Base-by-base conservation (phyloP, 92 coral and sea anemone genomes). In the Zoanthus sociatus region DNA sequence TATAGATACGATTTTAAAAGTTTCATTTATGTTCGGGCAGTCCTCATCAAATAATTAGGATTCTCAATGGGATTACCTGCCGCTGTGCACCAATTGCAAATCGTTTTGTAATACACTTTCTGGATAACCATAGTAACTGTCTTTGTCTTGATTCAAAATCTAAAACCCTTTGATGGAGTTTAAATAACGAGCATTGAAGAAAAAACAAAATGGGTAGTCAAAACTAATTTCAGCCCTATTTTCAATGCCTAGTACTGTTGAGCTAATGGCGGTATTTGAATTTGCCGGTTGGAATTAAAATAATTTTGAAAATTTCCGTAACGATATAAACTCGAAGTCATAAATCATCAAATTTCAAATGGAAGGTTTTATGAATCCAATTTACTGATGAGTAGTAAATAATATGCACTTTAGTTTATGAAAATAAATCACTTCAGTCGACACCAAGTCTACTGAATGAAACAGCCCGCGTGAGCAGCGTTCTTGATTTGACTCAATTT, bases 121-220 rank as follows among this genome's bases (percentile, higher is more conserved):
- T 46, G 30, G 64, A 79, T 63, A 61, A 64, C 85, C 85, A 66
- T 81, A 67, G 85, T 60, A 81, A 81, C 85, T 81, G 85, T 81
- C 75, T 81, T 44, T 64, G 26, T 46, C 44, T 37, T 14, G 6
- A 45, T 20, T 69, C 45, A 7, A 13, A 33, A 12, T 64, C 56
- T 79, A 37, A 74, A 47, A 46, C 32, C 17, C 10, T 45, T 46
- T 17, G 26, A 7, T 21, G 11, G 30, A 16, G 7, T 2, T 77
- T 37, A 56, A 66, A 50, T 51, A 20, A 9, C 70, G 44, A 78
- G n/a, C 31, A 6, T n/a, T 55, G 61, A 15, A 48, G 82, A 50
- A 55, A 21, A 30, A 63, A 16, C 2, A 60, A 46, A 7, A 64
- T 9, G 10, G 11, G 20, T 15, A 61, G 15, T 20, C 18, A 60